Evolutionary conservation across 2,113 vertebrate genomes (phyloP).

Genomic region (human (Homo sapiens)): DNA sequence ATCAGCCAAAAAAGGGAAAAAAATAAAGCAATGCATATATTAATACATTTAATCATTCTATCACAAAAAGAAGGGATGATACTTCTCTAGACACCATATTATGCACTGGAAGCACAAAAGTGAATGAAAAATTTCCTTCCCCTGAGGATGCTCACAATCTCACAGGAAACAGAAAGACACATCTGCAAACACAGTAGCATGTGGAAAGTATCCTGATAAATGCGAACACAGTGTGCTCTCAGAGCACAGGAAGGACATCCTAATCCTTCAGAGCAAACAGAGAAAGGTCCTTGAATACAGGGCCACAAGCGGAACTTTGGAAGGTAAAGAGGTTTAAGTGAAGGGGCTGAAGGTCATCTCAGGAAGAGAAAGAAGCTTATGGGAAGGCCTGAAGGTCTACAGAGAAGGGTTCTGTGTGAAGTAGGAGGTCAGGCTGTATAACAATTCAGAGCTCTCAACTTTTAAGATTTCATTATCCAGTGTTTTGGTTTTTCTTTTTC

Average conservation of each 20-base stretch:
- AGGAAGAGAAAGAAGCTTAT: not conserved
- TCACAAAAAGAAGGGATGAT: not conserved
- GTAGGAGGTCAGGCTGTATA: not conserved
- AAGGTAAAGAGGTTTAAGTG: not conserved
- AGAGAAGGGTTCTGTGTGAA: not conserved
- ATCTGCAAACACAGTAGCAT: not conserved
- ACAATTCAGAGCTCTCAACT: not conserved
- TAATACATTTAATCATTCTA: not conserved
- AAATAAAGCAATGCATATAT: not conserved
- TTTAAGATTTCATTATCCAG: not conserved
- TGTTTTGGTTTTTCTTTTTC: not conserved
- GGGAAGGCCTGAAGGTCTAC: not conserved
- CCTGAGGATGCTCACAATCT: not conserved
- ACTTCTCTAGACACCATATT: not conserved
- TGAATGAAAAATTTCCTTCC: not conserved
- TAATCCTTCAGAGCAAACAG: not conserved
- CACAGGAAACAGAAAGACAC: not conserved
- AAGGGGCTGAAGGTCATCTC: not conserved
- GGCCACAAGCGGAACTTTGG: not conserved
- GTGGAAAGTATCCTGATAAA: not conserved
- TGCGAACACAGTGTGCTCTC: not conserved
- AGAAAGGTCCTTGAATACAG: not conserved
- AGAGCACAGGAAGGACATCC: not conserved
- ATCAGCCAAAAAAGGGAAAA: not conserved
- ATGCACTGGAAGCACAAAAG: not conserved